These are phyloP conservation scores for Gerosis bhagava DNA, from an alignment of 2,888 invertebrate species.

Conservation along the genomic window DNA sequence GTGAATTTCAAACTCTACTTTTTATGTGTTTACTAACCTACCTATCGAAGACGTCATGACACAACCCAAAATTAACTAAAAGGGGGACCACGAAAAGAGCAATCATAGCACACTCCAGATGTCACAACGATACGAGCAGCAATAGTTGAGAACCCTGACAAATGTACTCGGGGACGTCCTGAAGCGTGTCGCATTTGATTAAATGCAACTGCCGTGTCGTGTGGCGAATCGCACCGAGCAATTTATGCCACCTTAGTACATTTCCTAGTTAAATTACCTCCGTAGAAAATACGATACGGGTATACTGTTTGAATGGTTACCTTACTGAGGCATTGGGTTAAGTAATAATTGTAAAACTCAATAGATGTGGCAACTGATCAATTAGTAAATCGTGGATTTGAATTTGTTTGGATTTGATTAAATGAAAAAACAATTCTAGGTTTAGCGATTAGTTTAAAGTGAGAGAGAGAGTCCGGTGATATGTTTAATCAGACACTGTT, in stretches of 20 bases:
- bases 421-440: too few species aligned
- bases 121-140: slow-evolving; percentile 1
- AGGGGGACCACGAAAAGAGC: background rate
- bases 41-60: too few species aligned
- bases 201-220: slow-evolving; percentile 30
- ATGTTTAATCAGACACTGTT: too few species aligned
- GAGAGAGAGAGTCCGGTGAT: too few species aligned
- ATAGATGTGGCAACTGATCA: too few species aligned
- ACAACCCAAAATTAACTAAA: too few species aligned
- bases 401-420: too few species aligned
- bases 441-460: too few species aligned
- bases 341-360: too few species aligned
- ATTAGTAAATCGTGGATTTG: too few species aligned
- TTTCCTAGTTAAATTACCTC: slow-evolving; percentile 9
- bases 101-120: slow-evolving; percentile 4
- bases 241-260: slow-evolving; percentile 6
- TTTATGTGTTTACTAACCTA: too few species aligned
- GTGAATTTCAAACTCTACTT: too few species aligned
- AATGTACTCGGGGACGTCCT: slow-evolving; percentile 32
- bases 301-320: slow-evolving; percentile 7
- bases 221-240: slow-evolving; percentile 5
- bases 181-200: slow-evolving; percentile 32
- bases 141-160: slow-evolving; percentile 27
- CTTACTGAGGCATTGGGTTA: background rate
- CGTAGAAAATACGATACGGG: slow-evolving; percentile 11